These are phyloP conservation scores for Camponotus fellah DNA, from an alignment of 2,888 invertebrate genomes.

Conservation along the genomic window DNA sequence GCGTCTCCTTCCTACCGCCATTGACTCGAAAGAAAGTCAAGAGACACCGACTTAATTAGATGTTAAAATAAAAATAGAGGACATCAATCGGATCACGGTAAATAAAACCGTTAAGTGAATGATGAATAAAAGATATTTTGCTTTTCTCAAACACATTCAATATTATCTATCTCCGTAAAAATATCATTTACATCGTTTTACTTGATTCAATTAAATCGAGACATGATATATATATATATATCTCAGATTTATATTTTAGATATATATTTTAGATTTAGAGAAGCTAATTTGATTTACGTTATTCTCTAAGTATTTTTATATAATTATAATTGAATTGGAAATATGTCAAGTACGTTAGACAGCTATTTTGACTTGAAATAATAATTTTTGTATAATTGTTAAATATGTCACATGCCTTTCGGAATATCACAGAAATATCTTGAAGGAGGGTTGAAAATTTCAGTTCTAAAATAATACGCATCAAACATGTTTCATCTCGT, in stretches of 20 bases:
- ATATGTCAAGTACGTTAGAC: background rate
- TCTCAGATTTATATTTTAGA: too few relatives aligned
- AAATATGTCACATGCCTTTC: background rate
- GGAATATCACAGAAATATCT: background rate
- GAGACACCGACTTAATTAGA: slow-evolving; percentile 71
- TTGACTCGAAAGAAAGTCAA: slow-evolving; percentile 57
- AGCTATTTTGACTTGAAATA: background rate
- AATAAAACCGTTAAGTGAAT: background rate
- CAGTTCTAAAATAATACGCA: background rate
- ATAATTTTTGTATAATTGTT: background rate
- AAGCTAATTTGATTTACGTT: slow-evolving; percentile 6
- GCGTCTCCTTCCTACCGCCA: slow-evolving; percentile 14
- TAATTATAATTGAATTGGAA: background rate
- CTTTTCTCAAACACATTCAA: background rate
- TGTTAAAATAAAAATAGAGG: slow-evolving; percentile 70
- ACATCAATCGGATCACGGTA: slow-evolving; percentile 66
- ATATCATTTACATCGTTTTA: background rate
- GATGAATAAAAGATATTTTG: background rate
- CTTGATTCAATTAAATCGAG: background rate
- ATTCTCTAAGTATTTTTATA: too few relatives aligned
- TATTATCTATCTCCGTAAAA: background rate
- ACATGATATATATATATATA: background rate
- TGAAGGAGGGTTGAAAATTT: too few relatives aligned
- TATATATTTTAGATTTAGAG: background rate
- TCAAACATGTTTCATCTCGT: background rate